Evolutionary conservation across 2,888 invertebrate species (phyloP).

Genomic region (Formica aserva): DNA sequence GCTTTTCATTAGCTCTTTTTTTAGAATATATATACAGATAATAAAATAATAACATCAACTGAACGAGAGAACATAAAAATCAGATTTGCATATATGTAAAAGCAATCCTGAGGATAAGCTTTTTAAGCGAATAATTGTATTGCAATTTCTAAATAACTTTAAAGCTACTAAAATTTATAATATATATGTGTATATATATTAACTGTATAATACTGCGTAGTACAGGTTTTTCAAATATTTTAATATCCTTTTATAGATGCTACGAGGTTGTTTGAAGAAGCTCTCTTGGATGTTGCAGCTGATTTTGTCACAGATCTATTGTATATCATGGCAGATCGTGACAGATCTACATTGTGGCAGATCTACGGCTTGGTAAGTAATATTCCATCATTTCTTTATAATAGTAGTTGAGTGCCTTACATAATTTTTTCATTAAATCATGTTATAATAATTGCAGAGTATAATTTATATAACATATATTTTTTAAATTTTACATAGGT

Average conservation of each 20-base stretch:
- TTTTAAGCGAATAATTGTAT: neutral
- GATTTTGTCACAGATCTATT: neutral
- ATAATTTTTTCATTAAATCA: neutral
- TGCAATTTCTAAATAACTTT: slow-evolving; percentile 6
- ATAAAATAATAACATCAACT: neutral
- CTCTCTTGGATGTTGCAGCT: neutral
- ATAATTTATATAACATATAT: neutral
- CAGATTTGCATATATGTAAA: neutral
- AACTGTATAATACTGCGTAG: neutral
- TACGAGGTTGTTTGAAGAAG: neutral
- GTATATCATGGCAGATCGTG: neutral
- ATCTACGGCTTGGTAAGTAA: neutral
- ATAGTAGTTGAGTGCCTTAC: neutral
- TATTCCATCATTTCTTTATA: neutral
- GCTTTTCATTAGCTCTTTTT: neutral
- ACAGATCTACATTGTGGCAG: neutral
- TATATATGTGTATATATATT: neutral
- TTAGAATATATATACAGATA: neutral
- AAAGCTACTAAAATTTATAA: neutral
- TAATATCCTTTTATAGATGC: neutral
- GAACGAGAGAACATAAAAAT: neutral
- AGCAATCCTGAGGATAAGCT: neutral
- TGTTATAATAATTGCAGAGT: neutral
- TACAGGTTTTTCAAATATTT: neutral
- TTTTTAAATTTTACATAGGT: neutral